Evolutionary conservation across 92 coral and sea anemone genomes (phyloP).

Genomic region (Siderastrea siderea): DNA sequence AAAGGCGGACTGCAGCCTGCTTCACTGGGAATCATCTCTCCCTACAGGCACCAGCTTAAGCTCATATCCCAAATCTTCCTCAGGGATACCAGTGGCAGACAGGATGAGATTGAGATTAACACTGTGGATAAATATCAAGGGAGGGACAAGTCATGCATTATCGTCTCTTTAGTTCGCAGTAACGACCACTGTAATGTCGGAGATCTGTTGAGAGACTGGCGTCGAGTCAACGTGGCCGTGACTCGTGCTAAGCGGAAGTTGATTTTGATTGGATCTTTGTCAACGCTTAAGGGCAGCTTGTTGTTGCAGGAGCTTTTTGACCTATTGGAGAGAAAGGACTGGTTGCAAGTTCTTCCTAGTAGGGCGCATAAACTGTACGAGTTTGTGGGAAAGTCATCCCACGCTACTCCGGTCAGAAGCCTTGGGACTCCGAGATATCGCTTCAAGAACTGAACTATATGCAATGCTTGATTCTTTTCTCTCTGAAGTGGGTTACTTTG

Average conservation of each 20-base stretch:
- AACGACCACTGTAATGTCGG: slow-evolving; percentile 94
- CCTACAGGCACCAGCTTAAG: slow-evolving; percentile 95
- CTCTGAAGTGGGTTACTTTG: neutral
- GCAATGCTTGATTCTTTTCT: neutral
- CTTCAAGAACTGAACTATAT: neutral
- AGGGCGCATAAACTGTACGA: slow-evolving; percentile 76
- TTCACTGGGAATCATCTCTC: slow-evolving; percentile 93
- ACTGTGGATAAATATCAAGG: slow-evolving; percentile 99
- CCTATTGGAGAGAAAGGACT: slow-evolving; percentile 73
- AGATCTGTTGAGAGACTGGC: slow-evolving; percentile 98
- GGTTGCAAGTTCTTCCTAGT: slow-evolving; percentile 82
- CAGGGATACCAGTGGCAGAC: slow-evolving; percentile 47
- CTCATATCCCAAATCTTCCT: slow-evolving; percentile 72
- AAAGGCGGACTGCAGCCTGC: slow-evolving; percentile 82
- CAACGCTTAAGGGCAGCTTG: slow-evolving; percentile 85
- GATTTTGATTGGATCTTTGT: slow-evolving; percentile 90
- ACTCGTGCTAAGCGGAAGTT: slow-evolving; percentile 95
- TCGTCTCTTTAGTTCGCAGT: slow-evolving; percentile 95
- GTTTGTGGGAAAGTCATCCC: slow-evolving; percentile 36
- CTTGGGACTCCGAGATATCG: neutral
- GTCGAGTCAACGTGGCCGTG: slow-evolving; percentile 98
- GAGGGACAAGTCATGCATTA: slow-evolving; percentile 92
- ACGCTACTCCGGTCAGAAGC: slow-evolving; percentile 35
- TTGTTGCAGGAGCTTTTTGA: slow-evolving; percentile 87
- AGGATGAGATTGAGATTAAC: slow-evolving; percentile 86